A percentile compares a stretch with the other conserved stretches of the same genome.
Conservation (phyloP, 2,113 vertebrate genomes). For the Sclerurus mexicanus region DNA sequence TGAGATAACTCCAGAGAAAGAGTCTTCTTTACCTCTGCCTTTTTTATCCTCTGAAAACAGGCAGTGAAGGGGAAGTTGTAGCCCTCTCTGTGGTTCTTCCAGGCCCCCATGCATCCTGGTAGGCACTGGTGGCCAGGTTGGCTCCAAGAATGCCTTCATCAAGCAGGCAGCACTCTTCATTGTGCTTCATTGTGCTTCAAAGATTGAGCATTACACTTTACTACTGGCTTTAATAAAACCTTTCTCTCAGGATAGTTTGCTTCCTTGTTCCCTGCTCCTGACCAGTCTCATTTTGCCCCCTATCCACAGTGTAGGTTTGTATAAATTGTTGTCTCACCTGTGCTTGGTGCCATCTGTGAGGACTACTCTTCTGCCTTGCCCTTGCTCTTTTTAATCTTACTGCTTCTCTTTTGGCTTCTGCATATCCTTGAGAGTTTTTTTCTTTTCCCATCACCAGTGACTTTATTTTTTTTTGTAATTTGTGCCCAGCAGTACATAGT, state of each 20-base stretch:
- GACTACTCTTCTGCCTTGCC: background rate
- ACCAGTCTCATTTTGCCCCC: background rate
- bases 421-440: background rate
- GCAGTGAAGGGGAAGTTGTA: background rate
- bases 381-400: background rate
- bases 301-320: background rate
- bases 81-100: background rate
- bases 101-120: rapidly evolving
- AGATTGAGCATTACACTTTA: background rate
- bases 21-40: background rate
- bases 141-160: background rate
- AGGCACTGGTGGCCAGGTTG: rapidly evolving
- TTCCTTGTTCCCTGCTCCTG: background rate
- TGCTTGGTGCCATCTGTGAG: rapidly evolving
- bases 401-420: background rate
- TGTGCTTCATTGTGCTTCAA: background rate
- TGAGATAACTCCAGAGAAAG: background rate
- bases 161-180: background rate
- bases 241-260: background rate
- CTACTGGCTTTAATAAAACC: background rate
- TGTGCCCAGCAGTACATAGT: rapidly evolving
- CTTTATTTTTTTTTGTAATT: background rate
- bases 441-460: background rate
- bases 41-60: background rate
- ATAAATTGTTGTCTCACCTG: background rate